Evolutionary conservation across 2,888 invertebrate species (phyloP).

Genomic region (Tachina fera): DNA sequence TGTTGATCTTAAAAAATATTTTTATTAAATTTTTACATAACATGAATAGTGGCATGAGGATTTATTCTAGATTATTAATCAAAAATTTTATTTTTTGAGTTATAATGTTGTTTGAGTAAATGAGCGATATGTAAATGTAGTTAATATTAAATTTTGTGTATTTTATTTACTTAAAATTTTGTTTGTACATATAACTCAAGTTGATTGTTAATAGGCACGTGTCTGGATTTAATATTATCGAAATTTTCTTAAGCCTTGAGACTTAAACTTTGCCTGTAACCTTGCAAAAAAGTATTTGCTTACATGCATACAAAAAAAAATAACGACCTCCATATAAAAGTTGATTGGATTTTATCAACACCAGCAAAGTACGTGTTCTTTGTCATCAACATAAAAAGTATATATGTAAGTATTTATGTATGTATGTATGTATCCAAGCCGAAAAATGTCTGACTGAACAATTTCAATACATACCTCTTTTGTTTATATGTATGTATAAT

Average conservation of each 20-base stretch:
- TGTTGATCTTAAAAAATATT: no score
- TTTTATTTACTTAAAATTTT: background rate
- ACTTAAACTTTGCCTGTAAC: background rate
- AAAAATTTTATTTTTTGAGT: no score
- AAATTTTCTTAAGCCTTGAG: constrained; percentile 5
- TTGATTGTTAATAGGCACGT: background rate
- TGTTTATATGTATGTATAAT: background rate
- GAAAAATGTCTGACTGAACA: no score
- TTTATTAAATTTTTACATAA: no score
- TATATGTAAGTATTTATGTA: no score
- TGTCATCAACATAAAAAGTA: no score
- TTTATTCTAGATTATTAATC: no score
- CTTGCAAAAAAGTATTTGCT: background rate
- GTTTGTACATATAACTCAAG: background rate
- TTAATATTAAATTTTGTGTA: background rate
- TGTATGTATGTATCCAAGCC: background rate
- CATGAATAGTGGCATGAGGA: no score
- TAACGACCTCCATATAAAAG: background rate
- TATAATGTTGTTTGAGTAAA: no score
- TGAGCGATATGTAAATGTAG: background rate
- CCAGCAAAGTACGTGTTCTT: background rate
- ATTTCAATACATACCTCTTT: no score
- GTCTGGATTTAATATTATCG: background rate
- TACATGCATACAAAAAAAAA: background rate
- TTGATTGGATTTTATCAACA: background rate